Base-by-base conservation (phyloP, 2,888 invertebrate genomes). In the Lomographa bimaculata region DNA sequence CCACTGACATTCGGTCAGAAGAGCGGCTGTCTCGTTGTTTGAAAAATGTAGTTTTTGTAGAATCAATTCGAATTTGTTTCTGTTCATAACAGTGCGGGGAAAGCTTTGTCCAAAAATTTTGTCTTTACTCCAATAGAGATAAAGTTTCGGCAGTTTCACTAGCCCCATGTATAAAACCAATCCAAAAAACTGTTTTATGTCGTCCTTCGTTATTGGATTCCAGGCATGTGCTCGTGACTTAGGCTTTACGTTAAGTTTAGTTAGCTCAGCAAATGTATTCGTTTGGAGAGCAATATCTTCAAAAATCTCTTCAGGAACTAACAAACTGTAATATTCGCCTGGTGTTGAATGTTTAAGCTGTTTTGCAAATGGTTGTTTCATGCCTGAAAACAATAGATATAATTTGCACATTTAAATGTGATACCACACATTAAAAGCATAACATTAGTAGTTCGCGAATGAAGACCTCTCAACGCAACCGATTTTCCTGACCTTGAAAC, bases 271-370 rank as follows among this genome's bases (percentile, higher is more conserved):
- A 33, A 45, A 50, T 7, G 40, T 23, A 24, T 50, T 54, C 4
- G 53, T 46, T 39, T 54, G 35, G 2, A 20, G 12, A 2, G 35
- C 43, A 36, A 50, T 50, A 8, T 16, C 7, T 7, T 46, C 28
- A 24, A 33, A 54, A 61, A 55, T 44, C n/a, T n/a, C n/a, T n/a
- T n/a, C n/a, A n/a, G n/a, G n/a, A 53, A 60, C 55, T 33, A 63
- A 56, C 33, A 59, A 46, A 46, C 34, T 34, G 51, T 57, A 63
- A 53, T 46, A 63, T 40, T 53, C 27, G 34, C 46, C 57, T 36
- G 57, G 56, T n/a, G n/a, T n/a, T n/a, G n/a, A n/a, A n/a, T n/a
- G n/a, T n/a, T n/a, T n/a, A n/a, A n/a, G n/a, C n/a, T n/a, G n/a
- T n/a, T n/a, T n/a, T n/a, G n/a, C n/a, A n/a, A n/a, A n/a, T n/a